phyloP scores from a whole-genome alignment of 2,797 vertebrate genomes.

The Cirrhinus mrigala region DNA sequence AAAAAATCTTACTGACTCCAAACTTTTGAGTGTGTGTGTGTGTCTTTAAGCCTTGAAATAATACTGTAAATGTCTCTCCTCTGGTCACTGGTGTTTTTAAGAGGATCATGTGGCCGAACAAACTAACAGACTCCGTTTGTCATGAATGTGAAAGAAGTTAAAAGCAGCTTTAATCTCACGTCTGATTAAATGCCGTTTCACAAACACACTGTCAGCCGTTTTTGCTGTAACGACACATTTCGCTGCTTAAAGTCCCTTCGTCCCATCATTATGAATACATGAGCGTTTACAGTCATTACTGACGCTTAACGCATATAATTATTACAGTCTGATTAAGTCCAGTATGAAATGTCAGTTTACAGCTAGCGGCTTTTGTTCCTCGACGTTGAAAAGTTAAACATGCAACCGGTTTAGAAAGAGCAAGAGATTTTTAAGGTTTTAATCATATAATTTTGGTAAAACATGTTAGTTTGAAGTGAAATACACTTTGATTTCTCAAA shows the following conservation, averaged over 20 bases:
- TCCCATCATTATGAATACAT: neutral
- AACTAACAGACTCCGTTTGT: neutral
- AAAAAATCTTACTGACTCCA: neutral
- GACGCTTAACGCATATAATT: neutral
- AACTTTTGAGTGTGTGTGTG: neutral
- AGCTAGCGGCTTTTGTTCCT: neutral
- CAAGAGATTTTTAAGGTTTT: neutral
- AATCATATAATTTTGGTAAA: neutral
- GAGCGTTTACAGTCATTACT: neutral
- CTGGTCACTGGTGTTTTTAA: constrained; percentile 14
- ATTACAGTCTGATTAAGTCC: neutral
- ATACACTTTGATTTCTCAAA: neutral
- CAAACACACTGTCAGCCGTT: neutral
- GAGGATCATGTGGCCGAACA: constrained; percentile 15
- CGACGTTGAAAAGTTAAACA: neutral
- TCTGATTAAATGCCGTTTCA: neutral
- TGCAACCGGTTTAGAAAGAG: neutral
- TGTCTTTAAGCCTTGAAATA: neutral
- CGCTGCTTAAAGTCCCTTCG: neutral
- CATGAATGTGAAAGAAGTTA: neutral
- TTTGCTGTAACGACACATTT: constrained; percentile 12
- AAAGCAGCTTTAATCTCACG: neutral
- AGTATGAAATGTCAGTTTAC: neutral
- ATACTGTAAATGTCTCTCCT: neutral
- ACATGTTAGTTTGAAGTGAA: neutral